Evolutionary conservation across 2,113 vertebrate genomes (phyloP), one percentile per base, ranked within the genome.

Genomic region (Brachirus orientalis): DNA sequence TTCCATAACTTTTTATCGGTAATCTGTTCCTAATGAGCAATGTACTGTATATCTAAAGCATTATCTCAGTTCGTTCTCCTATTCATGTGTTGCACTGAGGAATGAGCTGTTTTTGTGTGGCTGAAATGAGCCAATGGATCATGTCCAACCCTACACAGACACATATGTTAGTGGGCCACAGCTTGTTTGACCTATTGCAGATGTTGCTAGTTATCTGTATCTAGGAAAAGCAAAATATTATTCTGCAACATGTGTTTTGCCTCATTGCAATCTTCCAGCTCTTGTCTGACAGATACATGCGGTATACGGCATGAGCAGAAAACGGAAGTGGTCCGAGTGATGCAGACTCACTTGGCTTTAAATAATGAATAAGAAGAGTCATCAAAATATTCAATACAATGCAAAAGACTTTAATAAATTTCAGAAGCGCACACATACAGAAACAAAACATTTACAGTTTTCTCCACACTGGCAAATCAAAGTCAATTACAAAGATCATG

Each of bases 381-480:
- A 20, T 90, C 81, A 79, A 88, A 91, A 88, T 91, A 72, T 89
- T 79, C 83, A 81, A 80, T 92, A 93, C 87, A 91, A 92, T 94
- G 92, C 91, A 94, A 94, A 94, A 93, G 86, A 94, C 92, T 94
- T 94, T 94, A 94, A 94, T 94, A 90, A 94, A 93, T 83, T 90
- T 90, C 86, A 87, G 86, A 94, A 94, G 92, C 92, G 87, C 89
- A 92, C 92, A 94, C 92, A 94, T 92, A 93, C 91, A 93, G 90
- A 87, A 92, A 92, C 91, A 92, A 91, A 94, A 93, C 91, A 92
- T 86, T 91, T 90, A 93, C 92, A 94, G 72, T 88, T 90, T 85
- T 91, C 86, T 91, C 88, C 88, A 94, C 92, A 91, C 88, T 90
- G 90, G 91, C 91, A 94, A 94, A 92, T 90, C 86, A 92, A 93